Percentiles rank a stretch among this genome's conserved stretches.
Evolutionary conservation across 2,888 invertebrate genomes (phyloP).

Genomic region (Tenthredo amoena): DNA sequence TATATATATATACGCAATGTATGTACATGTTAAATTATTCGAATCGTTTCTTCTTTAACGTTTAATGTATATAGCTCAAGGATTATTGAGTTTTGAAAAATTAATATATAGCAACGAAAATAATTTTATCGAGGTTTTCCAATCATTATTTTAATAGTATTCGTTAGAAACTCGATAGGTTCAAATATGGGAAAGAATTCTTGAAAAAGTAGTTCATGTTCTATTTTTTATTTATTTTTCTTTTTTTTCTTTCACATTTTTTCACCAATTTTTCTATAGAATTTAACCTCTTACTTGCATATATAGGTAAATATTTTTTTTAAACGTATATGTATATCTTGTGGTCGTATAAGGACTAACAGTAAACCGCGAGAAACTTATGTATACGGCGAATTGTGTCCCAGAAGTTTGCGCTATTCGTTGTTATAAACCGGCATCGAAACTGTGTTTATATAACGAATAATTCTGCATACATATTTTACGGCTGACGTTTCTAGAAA

Average conservation of each 20-base stretch:
- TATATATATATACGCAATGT: not conserved
- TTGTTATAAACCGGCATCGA: not conserved
- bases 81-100: not conserved
- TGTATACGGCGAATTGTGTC: slow-evolving; percentile 1
- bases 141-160: not conserved
- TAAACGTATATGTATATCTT: not conserved
- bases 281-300: not conserved
- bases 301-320: not conserved
- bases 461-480: not conserved
- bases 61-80: not conserved
- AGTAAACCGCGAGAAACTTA: not conserved
- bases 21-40: not conserved
- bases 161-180: not conserved
- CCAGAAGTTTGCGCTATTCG: not conserved
- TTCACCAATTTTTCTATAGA: not conserved
- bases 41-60: not conserved
- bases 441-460: not conserved
- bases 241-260: not conserved
- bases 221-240: not conserved
- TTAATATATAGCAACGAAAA: not conserved
- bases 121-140: not conserved
- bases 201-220: not conserved
- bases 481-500: not conserved
- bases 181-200: not conserved
- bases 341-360: slow-evolving; percentile 30